Evolutionary conservation across 2,797 vertebrate species (phyloP).

Genomic region (Periparus ater): DNA sequence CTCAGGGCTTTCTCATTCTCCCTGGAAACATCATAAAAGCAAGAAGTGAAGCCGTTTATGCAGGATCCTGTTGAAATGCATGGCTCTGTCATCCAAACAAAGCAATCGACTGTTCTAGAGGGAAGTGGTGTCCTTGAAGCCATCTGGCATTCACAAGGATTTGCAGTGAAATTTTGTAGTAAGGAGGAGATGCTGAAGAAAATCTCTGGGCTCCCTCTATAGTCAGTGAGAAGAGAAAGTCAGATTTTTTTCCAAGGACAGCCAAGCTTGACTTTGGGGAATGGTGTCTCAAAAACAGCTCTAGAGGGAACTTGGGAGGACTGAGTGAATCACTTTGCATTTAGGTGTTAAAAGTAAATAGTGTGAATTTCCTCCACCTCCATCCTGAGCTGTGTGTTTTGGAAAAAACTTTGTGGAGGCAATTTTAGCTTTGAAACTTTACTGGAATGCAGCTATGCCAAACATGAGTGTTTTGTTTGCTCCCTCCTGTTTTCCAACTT

Average conservation of each 20-base stretch:
- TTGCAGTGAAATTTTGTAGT: background rate
- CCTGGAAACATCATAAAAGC: background rate
- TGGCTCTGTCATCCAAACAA: background rate
- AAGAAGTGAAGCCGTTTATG: background rate
- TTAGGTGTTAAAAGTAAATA: background rate
- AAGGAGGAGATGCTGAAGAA: background rate
- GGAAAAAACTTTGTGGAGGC: background rate
- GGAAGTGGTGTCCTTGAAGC: background rate
- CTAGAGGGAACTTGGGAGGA: background rate
- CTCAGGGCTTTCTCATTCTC: background rate
- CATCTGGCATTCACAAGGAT: background rate
- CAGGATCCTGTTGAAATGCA: background rate
- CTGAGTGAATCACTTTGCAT: background rate
- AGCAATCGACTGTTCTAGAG: background rate
- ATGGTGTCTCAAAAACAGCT: background rate
- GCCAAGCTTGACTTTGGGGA: rapidly evolving
- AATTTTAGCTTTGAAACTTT: background rate
- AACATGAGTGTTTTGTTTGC: background rate
- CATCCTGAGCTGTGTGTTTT: rapidly evolving
- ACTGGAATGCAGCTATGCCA: background rate
- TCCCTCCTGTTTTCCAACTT: background rate
- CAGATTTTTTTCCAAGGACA: background rate
- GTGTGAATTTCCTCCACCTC: background rate
- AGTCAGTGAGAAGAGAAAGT: background rate
- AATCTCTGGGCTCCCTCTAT: background rate